Percentiles rank a stretch among this genome's conserved stretches.
phyloP scores from a whole-genome alignment of 2,113 vertebrate species.

The Carassius carassius region DNA sequence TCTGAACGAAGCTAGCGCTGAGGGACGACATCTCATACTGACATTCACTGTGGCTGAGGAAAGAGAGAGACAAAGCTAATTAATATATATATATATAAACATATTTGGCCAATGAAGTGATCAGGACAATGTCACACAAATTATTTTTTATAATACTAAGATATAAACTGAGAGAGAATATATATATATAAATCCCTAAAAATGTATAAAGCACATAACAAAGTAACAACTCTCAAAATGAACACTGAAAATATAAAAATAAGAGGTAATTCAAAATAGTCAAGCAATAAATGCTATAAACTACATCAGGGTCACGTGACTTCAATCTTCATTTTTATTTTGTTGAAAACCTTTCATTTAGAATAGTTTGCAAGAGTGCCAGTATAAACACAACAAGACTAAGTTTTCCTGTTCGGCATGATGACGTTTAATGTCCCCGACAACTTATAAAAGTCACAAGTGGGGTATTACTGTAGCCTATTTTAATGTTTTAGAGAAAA shows the following conservation, averaged over 20 bases:
- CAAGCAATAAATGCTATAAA: neutral
- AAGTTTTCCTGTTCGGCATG: too few species aligned
- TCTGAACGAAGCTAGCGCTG: slow-evolving; percentile 96
- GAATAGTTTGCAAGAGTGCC: neutral
- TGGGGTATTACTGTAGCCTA: neutral
- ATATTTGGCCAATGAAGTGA: neutral
- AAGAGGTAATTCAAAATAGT: neutral
- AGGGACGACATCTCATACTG: slow-evolving; percentile 99
- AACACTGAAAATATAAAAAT: neutral
- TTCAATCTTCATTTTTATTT: neutral
- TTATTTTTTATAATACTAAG: neutral
- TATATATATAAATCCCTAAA: too few species aligned
- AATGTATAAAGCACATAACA: neutral
- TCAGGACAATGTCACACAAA: neutral
- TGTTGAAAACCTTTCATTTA: neutral
- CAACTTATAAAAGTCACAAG: neutral
- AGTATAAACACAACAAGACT: neutral
- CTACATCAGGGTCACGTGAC: neutral
- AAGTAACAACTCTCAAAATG: neutral
- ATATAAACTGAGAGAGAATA: neutral
- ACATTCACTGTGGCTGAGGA: slow-evolving; percentile 58
- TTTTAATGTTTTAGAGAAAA: neutral
- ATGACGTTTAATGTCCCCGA: neutral
- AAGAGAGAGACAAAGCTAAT: slow-evolving; percentile 1
- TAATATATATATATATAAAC: too few species aligned